phyloP scores from a whole-genome alignment of 2,888 invertebrate species.

The Serrognathus titanus region DNA sequence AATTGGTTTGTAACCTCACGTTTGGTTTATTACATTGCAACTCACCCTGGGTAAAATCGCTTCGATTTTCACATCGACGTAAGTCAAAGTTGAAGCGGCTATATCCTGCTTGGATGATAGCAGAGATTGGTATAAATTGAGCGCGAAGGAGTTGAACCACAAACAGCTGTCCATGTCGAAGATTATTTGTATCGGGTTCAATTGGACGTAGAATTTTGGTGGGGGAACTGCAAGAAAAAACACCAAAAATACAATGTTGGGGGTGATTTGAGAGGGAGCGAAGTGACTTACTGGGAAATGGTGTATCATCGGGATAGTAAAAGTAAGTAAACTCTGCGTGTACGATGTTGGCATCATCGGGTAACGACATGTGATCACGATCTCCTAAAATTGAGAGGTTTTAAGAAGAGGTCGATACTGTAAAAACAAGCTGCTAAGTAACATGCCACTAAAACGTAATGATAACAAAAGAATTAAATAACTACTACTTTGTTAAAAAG shows the following conservation, averaged over 20 bases:
- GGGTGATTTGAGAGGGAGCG: neutral
- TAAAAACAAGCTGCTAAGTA: too few relatives aligned
- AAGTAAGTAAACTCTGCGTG: conserved; percentile 96
- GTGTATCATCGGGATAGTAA: conserved; percentile 89
- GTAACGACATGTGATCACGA: conserved; percentile 75
- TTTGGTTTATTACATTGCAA: neutral
- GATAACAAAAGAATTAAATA: too few relatives aligned
- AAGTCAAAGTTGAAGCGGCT: conserved; percentile 51
- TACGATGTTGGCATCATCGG: conserved; percentile 86
- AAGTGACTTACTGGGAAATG: conserved; percentile 73
- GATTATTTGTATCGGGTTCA: conserved; percentile 85
- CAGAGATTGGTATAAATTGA: conserved; percentile 80
- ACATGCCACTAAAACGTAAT: too few relatives aligned
- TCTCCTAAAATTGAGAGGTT: conserved; percentile 53
- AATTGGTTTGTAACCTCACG: neutral
- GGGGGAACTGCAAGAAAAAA: conserved; percentile 74
- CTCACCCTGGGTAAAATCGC: conserved; percentile 87
- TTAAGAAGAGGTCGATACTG: too few relatives aligned
- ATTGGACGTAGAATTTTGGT: conserved; percentile 85
- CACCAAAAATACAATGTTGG: neutral
- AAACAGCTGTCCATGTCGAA: conserved; percentile 85
- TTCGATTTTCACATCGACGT: conserved; percentile 85
- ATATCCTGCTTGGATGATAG: conserved; percentile 50
- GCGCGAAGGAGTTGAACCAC: conserved; percentile 91
- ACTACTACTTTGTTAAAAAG: too few relatives aligned